Base-by-base conservation (phyloP, 2,888 invertebrate species). In the Lasioglossum oenotherae region DNA sequence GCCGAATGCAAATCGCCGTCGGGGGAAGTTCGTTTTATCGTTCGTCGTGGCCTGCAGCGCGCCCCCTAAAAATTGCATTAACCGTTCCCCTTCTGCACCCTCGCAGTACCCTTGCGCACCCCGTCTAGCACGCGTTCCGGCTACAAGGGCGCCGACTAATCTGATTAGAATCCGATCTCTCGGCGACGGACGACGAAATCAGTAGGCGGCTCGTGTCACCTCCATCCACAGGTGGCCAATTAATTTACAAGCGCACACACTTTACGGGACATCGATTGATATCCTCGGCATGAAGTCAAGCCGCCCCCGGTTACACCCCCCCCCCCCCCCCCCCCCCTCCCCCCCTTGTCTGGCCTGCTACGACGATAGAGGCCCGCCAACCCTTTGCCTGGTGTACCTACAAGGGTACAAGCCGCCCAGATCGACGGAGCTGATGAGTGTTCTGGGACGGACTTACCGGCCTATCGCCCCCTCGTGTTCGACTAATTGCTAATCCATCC, bases 191-290 rank as follows among this genome's bases (percentile, higher is more conserved):
- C 91, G 89, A 88, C 86, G 91, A 90, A 89, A 92, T 89, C 87
- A 87, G 80, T 77, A 80, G 85, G 76, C 78, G 84, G 76, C 53
- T 79, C 84, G 85, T 88, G 88, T 88, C 88, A 88, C 85, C 85
- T 86, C 80, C 81, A 90, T 92, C 93, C 92, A 93, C 93, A 93
- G 93, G 93, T 93, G 93, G 93, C 92, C 93, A 92, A 93, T 93
- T 93, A 93, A 93, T 93, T 93, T 92, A 92, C 92, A 92, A 92
- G 91, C 92, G 87, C 87, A 88, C 91, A 92, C 91, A 91, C 91
- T 93, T 92, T 91, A 88, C 90, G 89, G 87, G 91, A 93, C 92
- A 91, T 92, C 93, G 92, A 93, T 92, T 91, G 92, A 92, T 93
- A 92, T 90, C 89, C 91, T 87, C 84, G 87, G 88, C 91, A 87